Evolutionary conservation across 2,888 invertebrate species (phyloP).

Genomic region (Acleris cristana): DNA sequence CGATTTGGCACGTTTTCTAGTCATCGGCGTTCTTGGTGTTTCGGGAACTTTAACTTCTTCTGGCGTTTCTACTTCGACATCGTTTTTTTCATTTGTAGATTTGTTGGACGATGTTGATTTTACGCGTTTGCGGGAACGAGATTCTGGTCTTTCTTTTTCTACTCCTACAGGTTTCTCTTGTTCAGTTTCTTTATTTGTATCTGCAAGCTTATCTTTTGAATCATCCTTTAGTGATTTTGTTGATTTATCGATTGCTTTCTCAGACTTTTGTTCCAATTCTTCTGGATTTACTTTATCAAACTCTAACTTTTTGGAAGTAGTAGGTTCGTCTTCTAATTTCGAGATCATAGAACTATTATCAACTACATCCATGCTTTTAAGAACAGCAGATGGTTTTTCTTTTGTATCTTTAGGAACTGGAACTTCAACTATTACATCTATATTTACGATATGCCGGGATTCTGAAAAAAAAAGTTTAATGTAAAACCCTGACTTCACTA

Average conservation of each 20-base stretch:
- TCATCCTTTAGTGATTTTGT: neutral
- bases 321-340: conserved; percentile 1
- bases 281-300: conserved; percentile 15
- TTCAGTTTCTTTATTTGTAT: conserved; percentile 1
- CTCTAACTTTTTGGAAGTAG: conserved; percentile 18
- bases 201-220: neutral
- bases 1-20: conserved; percentile 66
- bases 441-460: conserved; percentile 15
- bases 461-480: neutral
- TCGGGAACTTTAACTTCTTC: conserved; percentile 24
- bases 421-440: conserved; percentile 39
- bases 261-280: neutral
- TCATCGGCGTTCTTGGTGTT: conserved; percentile 57
- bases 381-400: conserved; percentile 10
- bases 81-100: conserved; percentile 43
- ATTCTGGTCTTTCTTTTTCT: conserved; percentile 15
- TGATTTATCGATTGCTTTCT: conserved; percentile 9
- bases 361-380: conserved; percentile 41
- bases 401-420: conserved; percentile 26
- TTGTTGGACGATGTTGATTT: conserved; percentile 54
- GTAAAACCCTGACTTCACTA: neutral
- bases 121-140: conserved; percentile 28
- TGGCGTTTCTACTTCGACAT: neutral
- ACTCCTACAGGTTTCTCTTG: neutral
- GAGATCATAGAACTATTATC: conserved; percentile 28